These are phyloP conservation scores for Geotrypetes seraphini DNA, from an alignment of 2,797 vertebrate species.

Conservation along the genomic window DNA sequence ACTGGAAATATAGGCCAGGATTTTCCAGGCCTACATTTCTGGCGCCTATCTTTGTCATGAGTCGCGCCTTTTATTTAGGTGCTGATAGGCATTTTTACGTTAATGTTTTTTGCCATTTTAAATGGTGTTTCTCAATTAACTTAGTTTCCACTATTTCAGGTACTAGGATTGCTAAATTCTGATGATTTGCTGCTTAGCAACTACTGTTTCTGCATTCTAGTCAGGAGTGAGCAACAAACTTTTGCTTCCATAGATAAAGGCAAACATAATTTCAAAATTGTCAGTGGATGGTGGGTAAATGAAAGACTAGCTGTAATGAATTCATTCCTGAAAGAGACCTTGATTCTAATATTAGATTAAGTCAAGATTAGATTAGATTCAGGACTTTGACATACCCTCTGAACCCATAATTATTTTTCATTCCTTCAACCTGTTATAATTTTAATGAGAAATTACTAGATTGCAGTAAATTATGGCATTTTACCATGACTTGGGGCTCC, in stretches of 20 bases:
- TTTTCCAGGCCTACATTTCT: too few relatives aligned
- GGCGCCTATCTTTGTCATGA: too few relatives aligned
- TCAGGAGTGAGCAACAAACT: conserved; percentile 48
- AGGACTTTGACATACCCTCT: not conserved
- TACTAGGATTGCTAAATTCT: conserved; percentile 56
- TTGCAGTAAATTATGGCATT: too few relatives aligned
- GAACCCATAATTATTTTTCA: not conserved
- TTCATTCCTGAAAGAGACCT: conserved; percentile 4
- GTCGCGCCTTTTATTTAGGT: too few relatives aligned
- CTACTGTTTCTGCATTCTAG: conserved; percentile 49
- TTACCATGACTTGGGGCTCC: too few relatives aligned
- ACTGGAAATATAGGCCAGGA: too few relatives aligned
- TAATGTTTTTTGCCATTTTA: too few relatives aligned
- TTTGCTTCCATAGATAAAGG: conserved; percentile 26
- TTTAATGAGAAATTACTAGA: too few relatives aligned
- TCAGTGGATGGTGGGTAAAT: conserved; percentile 6
- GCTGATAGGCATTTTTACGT: too few relatives aligned
- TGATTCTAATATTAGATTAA: conserved; percentile 6
- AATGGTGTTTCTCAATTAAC: too few relatives aligned
- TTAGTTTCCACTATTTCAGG: conserved; percentile 25
- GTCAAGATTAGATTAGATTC: not conserved
- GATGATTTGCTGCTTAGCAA: conserved; percentile 62
- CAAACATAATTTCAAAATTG: conserved; percentile 35
- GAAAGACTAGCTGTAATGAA: too few relatives aligned
- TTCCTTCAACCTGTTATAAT: too few relatives aligned